Conservation (phyloP, 35 echinoderm and acorn worm species). For the Eucidaris tribuloides region DNA sequence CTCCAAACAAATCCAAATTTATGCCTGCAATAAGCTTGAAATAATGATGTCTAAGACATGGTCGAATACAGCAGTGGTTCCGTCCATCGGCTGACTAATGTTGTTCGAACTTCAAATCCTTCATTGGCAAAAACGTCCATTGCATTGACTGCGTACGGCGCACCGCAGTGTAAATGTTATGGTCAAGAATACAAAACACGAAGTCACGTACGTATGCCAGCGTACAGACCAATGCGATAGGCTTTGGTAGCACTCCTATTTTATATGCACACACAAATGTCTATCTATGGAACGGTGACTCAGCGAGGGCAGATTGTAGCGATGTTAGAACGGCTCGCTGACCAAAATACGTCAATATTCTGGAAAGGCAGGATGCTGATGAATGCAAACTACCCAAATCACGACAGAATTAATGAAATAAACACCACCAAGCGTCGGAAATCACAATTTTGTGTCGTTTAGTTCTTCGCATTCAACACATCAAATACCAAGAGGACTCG, state of each 20-base stretch:
- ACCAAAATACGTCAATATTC: neutral
- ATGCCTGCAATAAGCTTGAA: neutral
- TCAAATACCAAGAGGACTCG: too few relatives aligned
- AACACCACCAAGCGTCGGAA: neutral
- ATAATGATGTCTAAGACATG: neutral
- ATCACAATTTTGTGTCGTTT: neutral
- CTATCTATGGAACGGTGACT: conserved; percentile 17
- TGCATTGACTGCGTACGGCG: neutral
- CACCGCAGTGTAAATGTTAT: neutral
- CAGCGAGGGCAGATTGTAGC: neutral
- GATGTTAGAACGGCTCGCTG: neutral
- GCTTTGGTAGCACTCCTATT: neutral
- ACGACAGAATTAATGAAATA: neutral
- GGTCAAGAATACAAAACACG: neutral
- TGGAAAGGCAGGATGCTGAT: neutral
- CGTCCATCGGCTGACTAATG: neutral
- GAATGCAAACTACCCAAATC: neutral
- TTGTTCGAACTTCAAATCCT: neutral
- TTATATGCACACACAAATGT: neutral
- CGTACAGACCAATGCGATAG: too few relatives aligned
- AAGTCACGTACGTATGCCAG: neutral
- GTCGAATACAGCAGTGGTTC: neutral
- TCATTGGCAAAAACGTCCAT: neutral
- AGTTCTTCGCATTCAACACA: neutral
- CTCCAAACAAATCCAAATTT: neutral